Evolutionary conservation across 2,797 vertebrate genomes (phyloP).

Genomic region (Phoebastria nigripes): DNA sequence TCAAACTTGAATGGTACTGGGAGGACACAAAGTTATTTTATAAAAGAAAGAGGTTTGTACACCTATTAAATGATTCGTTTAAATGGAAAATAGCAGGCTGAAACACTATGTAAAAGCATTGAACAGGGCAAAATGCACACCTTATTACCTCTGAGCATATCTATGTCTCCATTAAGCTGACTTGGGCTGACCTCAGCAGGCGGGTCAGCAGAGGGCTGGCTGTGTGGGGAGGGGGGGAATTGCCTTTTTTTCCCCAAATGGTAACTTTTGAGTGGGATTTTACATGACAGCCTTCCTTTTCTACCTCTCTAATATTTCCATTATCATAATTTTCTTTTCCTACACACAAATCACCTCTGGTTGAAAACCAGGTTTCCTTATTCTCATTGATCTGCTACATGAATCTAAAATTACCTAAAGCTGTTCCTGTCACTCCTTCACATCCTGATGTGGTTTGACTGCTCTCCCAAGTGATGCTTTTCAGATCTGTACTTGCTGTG

Average conservation of each 20-base stretch:
- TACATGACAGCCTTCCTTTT: not conserved
- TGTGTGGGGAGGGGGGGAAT: not conserved
- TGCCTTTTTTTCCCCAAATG: fast-evolving
- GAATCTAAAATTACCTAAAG: not conserved
- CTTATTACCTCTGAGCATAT: not conserved
- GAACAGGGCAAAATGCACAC: not conserved
- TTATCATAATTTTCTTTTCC: not conserved
- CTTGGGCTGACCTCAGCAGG: no score
- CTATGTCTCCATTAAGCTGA: not conserved
- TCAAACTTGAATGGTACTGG: not conserved
- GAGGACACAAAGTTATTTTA: not conserved
- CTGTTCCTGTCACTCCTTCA: not conserved
- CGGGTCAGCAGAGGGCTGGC: not conserved
- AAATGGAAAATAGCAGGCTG: not conserved
- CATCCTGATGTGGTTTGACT: not conserved
- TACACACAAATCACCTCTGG: not conserved
- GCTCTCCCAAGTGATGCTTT: not conserved
- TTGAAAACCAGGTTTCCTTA: not conserved
- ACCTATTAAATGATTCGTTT: not conserved
- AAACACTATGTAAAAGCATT: not conserved
- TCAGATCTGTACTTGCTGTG: not conserved
- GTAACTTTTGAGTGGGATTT: not conserved
- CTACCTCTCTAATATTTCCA: not conserved
- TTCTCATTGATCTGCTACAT: not conserved
- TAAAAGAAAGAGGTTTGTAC: not conserved